Base-by-base conservation (phyloP, 1,140 invertebrate species). In the Drepana arcuata region DNA sequence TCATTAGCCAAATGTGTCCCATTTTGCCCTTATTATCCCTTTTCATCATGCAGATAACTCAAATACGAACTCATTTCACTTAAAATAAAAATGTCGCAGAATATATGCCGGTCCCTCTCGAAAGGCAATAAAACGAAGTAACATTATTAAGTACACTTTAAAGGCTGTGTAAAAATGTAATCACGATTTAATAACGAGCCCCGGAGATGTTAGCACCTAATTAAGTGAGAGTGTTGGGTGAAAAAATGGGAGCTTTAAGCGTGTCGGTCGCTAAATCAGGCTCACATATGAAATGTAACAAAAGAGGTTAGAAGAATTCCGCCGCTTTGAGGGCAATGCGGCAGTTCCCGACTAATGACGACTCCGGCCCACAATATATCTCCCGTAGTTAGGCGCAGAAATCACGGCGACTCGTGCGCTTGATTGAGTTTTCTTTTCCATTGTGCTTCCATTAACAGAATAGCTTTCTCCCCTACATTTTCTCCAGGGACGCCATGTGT, bases 361-460 rank as follows among this genome's bases (percentile, higher is more conserved):
- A 54, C 47, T 50, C 45, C 54, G 49, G 39, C 56, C 67, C 42
- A 54, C 65, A 63, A 77, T 75, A 77, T 71, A 77, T 80, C 70
- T 77, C 53, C 34, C 48, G 61, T 71, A 73, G 65, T 73, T 77
- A 73, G 65, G 63, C 69, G 60, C 66, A 75, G 70, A 72, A 72
- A 79, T 79, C 74, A 72, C 65, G 50, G 63, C 55, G 59, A 65
- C 64, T 68, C 51, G 64, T 72, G 64, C 66, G 62, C 64, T 69
- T 80, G 70, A 80, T 80, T 80, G 70, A 77, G 66, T 74, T 75
- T 73, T 69, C 72, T 77, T 74, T 72, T 64, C 65, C 72, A 77
- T 73, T 73, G 70, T 73, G 63, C 61, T 45, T 66, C 71, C 70
- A 77, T 80, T 80, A 75, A 68, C 63, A 65, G 64, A 75, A 80